A percentile compares a stretch with the other conserved stretches of the same genome.
These are phyloP conservation scores for Torymus tubicola DNA, from an alignment of 2,888 invertebrate species.

Conservation along the genomic window DNA sequence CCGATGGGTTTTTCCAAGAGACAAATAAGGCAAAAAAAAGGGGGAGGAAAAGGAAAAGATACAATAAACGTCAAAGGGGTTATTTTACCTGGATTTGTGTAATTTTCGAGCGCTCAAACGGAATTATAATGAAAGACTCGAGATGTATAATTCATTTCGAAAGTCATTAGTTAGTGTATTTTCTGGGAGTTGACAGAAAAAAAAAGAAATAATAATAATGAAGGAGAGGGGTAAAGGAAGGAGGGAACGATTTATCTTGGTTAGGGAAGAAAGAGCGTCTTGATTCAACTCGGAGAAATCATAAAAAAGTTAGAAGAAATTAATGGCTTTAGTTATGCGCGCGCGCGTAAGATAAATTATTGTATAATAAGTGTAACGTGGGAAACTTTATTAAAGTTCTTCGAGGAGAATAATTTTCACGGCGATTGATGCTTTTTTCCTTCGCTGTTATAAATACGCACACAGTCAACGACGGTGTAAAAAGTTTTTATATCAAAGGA, in stretches of 20 bases:
- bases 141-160: slow-evolving; percentile 11
- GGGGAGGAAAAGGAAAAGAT: too few relatives aligned
- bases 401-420: slow-evolving; percentile 12
- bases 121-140: not conserved
- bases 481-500: too few relatives aligned
- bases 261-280: slow-evolving; percentile 1
- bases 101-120: not conserved
- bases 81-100: too few relatives aligned
- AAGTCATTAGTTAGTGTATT: not conserved
- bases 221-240: not conserved
- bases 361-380: slow-evolving; percentile 6
- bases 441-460: too few relatives aligned
- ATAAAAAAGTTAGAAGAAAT: slow-evolving; percentile 32
- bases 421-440: too few relatives aligned
- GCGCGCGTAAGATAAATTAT: slow-evolving; percentile 21
- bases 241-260: slow-evolving; percentile 25
- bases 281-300: slow-evolving; percentile 7
- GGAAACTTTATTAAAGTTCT: slow-evolving; percentile 23
- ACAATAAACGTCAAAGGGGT: too few relatives aligned
- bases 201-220: not conserved
- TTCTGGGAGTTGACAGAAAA: not conserved
- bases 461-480: too few relatives aligned
- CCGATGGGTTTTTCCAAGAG: too few relatives aligned
- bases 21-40: too few relatives aligned
- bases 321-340: slow-evolving; percentile 29